Percentiles rank a stretch among this genome's conserved stretches.
These are phyloP conservation scores for Limnothrissa miodon DNA, from an alignment of 2,113 vertebrate genomes.

Conservation along the genomic window DNA sequence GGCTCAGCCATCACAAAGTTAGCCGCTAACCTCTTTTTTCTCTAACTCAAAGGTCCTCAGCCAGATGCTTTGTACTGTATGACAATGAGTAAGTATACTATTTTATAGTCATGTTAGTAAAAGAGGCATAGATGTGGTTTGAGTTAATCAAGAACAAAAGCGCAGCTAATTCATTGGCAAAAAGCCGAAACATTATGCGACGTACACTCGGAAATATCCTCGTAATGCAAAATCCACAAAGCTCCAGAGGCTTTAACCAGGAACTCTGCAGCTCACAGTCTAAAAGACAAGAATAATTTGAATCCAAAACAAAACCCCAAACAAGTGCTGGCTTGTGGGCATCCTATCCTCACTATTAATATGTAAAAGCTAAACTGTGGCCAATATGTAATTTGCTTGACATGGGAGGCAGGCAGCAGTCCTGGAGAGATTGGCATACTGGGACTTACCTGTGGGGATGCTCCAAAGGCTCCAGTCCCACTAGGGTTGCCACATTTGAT, in stretches of 20 bases:
- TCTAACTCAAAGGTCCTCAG: neutral
- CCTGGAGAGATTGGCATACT: neutral
- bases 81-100: neutral
- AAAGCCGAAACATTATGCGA: neutral
- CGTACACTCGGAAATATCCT: neutral
- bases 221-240: neutral
- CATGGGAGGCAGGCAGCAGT: neutral
- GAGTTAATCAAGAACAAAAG: neutral
- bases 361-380: neutral
- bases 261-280: neutral
- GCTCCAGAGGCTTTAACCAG: neutral
- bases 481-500: too few relatives aligned
- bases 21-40: neutral
- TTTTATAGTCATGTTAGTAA: neutral
- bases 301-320: slow-evolving; percentile 10
- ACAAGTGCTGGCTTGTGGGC: slow-evolving; percentile 1
- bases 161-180: neutral
- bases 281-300: neutral
- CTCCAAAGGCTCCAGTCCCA: slow-evolving; percentile 21
- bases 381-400: neutral
- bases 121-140: neutral
- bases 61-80: neutral
- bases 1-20: neutral
- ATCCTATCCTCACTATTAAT: neutral
- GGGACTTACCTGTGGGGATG: neutral